phyloP scores from a whole-genome alignment of 2,888 invertebrate genomes.

The Scaeva pyrastri region DNA sequence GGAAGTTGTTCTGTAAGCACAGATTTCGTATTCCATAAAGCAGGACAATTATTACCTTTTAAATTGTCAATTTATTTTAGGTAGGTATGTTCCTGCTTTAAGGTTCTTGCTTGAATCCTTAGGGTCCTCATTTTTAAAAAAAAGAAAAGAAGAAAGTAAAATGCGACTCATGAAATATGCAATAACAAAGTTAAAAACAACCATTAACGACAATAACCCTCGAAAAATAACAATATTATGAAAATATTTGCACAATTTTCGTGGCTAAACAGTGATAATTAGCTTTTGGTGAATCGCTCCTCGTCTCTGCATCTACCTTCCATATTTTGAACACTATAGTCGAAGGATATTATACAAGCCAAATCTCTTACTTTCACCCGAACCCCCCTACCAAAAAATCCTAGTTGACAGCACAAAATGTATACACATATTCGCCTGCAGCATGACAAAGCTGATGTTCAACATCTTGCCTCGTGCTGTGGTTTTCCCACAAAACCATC shows the following conservation, averaged over 20 bases:
- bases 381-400: constrained; percentile 29
- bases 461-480: constrained; percentile 40
- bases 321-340: too few species aligned
- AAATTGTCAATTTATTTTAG: too few species aligned
- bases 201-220: constrained; percentile 26
- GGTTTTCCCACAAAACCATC: constrained; percentile 19
- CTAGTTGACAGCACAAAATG: constrained; percentile 46
- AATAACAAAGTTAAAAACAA: constrained; percentile 30
- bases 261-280: constrained; percentile 15
- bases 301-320: not conserved
- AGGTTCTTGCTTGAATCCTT: not conserved
- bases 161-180: not conserved
- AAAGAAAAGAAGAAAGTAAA: not conserved
- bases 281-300: not conserved
- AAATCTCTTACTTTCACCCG: not conserved
- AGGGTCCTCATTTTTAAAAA: not conserved
- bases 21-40: too few species aligned
- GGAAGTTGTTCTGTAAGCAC: too few species aligned
- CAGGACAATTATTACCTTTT: too few species aligned
- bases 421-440: constrained; percentile 22
- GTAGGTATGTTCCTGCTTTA: too few species aligned
- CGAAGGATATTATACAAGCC: constrained; percentile 3
- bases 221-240: constrained; percentile 32
- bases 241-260: constrained; percentile 33
- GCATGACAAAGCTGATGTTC: constrained; percentile 46